Conservation (phyloP, 2,113 vertebrate species). For the Murina feae region DNA sequence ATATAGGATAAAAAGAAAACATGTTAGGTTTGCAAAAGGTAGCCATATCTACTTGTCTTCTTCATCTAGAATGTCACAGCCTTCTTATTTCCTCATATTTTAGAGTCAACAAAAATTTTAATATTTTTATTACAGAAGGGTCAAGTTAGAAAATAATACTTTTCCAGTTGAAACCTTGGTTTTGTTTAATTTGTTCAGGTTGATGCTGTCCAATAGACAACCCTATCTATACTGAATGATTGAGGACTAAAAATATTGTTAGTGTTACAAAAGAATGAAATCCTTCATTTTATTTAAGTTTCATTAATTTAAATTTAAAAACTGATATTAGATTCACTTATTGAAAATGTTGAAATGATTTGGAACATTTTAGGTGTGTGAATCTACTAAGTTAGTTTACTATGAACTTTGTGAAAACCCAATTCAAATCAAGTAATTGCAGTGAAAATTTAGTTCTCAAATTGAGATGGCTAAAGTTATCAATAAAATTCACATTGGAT, state of each 20-base stretch:
- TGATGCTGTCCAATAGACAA: background rate
- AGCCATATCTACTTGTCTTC: background rate
- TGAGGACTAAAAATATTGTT: background rate
- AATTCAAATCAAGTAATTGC: background rate
- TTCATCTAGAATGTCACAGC: background rate
- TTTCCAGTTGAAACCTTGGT: background rate
- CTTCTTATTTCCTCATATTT: background rate
- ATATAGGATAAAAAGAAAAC: background rate
- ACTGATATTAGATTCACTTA: background rate
- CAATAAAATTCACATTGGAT: background rate
- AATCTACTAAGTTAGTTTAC: background rate
- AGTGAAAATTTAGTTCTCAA: background rate
- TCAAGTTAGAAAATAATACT: background rate
- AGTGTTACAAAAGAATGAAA: background rate
- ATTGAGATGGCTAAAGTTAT: background rate
- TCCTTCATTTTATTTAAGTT: background rate
- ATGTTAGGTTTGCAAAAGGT: background rate
- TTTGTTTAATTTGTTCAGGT: background rate
- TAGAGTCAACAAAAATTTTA: background rate
- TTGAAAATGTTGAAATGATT: background rate
- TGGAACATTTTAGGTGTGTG: background rate
- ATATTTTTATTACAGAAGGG: background rate
- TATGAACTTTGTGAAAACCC: background rate
- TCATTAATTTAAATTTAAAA: conserved; percentile 24
- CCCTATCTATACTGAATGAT: rapidly evolving